Percentiles rank a stretch among this genome's conserved stretches.
Evolutionary conservation across 2,113 vertebrate genomes (phyloP).

Genomic region (Crocuta crocuta): DNA sequence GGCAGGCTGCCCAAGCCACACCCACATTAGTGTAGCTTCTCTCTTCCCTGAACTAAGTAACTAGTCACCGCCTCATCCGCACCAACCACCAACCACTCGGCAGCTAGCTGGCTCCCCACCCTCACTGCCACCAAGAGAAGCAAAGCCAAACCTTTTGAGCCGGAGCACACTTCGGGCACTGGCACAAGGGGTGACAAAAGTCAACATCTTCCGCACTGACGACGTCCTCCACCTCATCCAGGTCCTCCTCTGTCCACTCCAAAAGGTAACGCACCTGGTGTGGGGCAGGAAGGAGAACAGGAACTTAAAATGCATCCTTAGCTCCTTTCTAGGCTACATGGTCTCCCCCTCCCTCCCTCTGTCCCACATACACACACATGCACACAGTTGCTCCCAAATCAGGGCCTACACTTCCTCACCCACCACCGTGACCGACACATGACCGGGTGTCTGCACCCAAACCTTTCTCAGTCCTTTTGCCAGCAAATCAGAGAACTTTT

Average conservation of each 20-base stretch:
- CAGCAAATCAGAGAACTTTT: conserved; percentile 13
- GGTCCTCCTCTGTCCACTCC: conserved; percentile 94
- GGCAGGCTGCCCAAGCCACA: no score
- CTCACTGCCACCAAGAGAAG: background rate
- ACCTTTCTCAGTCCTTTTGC: conserved; percentile 41
- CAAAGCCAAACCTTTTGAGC: conserved; percentile 91
- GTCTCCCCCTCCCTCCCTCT: background rate
- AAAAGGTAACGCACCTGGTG: conserved; percentile 95
- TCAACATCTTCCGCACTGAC: conserved; percentile 75
- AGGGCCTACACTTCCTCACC: background rate
- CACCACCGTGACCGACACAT: conserved; percentile 51
- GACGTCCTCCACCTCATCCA: conserved; percentile 89
- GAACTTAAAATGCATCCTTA: background rate
- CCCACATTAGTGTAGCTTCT: no score
- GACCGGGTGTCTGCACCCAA: conserved; percentile 22
- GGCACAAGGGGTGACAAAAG: conserved; percentile 97
- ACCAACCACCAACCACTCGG: background rate
- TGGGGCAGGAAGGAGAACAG: background rate
- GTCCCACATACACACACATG: background rate
- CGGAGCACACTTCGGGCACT: conserved; percentile 93
- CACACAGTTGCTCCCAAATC: background rate
- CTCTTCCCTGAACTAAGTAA: background rate
- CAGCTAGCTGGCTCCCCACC: background rate
- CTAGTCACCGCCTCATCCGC: no score
- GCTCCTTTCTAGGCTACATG: background rate